These are phyloP conservation scores for Lasius fuliginosus DNA, from an alignment of 2,888 invertebrate genomes.

Conservation along the genomic window DNA sequence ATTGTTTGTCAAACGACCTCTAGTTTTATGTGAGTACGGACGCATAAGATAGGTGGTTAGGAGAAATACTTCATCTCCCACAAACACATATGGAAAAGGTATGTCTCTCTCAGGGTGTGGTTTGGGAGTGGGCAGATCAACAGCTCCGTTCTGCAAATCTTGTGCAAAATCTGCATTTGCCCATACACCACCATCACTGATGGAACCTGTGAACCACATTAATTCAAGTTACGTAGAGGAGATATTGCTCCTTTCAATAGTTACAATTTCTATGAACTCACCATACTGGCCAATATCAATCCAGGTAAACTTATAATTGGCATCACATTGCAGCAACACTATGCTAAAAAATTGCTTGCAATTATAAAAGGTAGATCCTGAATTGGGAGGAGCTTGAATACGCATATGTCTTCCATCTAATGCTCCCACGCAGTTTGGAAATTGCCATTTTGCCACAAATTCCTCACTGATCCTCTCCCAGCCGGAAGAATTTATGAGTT, in stretches of 20 bases:
- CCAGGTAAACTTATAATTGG: slow-evolving; percentile 1
- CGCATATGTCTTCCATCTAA: neutral
- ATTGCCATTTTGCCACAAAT: slow-evolving; percentile 11
- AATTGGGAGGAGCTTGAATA: neutral
- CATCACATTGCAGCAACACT: slow-evolving; percentile 1
- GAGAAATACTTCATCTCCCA: slow-evolving; percentile 17
- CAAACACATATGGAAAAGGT: neutral
- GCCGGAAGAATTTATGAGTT: neutral
- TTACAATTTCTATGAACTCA: slow-evolving; percentile 6
- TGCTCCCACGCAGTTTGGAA: slow-evolving; percentile 7
- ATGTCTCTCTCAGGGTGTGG: neutral
- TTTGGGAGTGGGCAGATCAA: neutral
- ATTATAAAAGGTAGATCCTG: too few relatives aligned
- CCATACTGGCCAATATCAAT: slow-evolving; percentile 21
- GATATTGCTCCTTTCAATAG: neutral
- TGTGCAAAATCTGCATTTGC: slow-evolving; percentile 21
- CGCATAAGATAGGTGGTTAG: neutral
- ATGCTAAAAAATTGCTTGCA: slow-evolving; percentile 17
- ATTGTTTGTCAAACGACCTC: neutral
- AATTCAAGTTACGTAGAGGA: neutral
- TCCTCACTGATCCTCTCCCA: neutral
- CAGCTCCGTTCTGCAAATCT: neutral
- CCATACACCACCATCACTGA: slow-evolving; percentile 10
- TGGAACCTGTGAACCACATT: slow-evolving; percentile 12
- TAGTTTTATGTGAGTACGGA: neutral